Evolutionary conservation across 1,140 invertebrate species (phyloP), one percentile per base, ranked within the genome.

Genomic region (Aleiodes sp.): DNA sequence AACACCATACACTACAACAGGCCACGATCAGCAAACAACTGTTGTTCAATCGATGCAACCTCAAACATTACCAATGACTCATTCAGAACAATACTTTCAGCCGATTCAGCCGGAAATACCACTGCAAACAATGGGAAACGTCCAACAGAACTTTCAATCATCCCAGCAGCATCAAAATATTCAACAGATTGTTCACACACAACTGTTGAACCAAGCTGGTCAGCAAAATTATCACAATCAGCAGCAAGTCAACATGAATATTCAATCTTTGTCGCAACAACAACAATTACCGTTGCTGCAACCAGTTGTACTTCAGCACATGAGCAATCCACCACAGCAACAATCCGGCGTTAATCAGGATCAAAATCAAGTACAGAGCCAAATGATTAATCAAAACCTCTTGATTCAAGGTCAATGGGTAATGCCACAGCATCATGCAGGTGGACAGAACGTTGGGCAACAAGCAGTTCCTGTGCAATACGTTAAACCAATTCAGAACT

Each of bases 71-170:
- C 37, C 80, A 14, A 29, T 75, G 12, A 43, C 80, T 12, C 84
- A 84, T 24, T 70, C 82, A 0, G 82, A 84, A 43, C 82, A 84
- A 26, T 83, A 83, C 73, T 84, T 86, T 52, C 84, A 85, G 68
- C 80, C 78, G 4, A 79, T 84, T 62, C 79, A 82, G 70, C 81
- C 81, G 0, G 84, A 86, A 70, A 43, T 74, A 26, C 73, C 68
- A 35, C 78, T 77, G 28, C 75, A 61, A 56, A 52, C 29, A 39
- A 75, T 76, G 35, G 14, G 76, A 9, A 77, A 76, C 3, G 57
- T 78, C 2, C 70, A 75, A 0, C 64, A 76, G 12, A 71, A 70
- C 70, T 62, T 79, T 56, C 77, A 82, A 63, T 4, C 24, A 21
- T 28, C 31, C 16, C 39, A 41, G n/a, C 65, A 68, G 12, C 56